phyloP scores from a whole-genome alignment of 2,113 vertebrate species.

The Cepphus grylle region DNA sequence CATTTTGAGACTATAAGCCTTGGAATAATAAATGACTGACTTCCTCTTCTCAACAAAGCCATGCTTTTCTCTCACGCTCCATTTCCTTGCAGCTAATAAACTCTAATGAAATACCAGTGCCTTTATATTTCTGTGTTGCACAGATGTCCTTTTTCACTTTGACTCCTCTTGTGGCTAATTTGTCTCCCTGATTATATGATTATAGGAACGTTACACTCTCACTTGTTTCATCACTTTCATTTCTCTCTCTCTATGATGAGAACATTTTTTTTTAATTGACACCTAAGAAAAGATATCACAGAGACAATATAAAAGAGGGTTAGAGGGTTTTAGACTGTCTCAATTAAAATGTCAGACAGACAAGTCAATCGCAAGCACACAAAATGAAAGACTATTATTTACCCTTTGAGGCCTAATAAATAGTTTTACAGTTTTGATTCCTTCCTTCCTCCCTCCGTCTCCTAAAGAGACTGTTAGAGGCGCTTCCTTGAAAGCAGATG shows the following conservation, averaged over 20 bases:
- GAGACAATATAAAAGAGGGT: neutral
- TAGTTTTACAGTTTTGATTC: neutral
- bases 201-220: neutral
- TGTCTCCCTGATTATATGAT: neutral
- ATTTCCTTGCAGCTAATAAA: slow-evolving; percentile 55
- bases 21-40: slow-evolving; percentile 26
- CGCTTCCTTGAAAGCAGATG: neutral
- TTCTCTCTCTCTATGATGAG: neutral
- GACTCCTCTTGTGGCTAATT: slow-evolving; percentile 11
- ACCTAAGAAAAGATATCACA: neutral
- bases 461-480: neutral
- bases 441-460: neutral
- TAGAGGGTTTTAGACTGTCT: neutral
- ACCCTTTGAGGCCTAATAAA: neutral
- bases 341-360: slow-evolving; percentile 12
- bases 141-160: slow-evolving; percentile 40
- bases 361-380: neutral
- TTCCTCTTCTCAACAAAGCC: slow-evolving; percentile 42
- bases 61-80: slow-evolving; percentile 19
- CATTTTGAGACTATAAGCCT: neutral
- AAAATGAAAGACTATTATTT: neutral
- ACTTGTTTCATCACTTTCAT: neutral
- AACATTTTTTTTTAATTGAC: neutral
- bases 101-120: slow-evolving; percentile 11
- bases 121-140: neutral